Conservation (phyloP, 2,113 vertebrate genomes). For the Psammodynastes pulverulentus region DNA sequence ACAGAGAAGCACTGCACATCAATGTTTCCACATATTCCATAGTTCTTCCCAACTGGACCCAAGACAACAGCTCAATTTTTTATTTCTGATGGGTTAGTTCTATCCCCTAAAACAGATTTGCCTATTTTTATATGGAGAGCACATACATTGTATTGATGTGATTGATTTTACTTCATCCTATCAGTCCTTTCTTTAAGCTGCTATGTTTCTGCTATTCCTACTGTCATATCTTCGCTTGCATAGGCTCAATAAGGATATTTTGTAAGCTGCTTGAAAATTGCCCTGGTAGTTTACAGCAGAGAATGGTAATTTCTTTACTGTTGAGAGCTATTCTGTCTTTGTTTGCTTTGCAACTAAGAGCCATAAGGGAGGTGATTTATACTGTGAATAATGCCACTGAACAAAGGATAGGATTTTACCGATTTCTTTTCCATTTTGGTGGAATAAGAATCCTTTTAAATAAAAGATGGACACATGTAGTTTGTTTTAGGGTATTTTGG, state of each 20-base stretch:
- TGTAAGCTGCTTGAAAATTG: background rate
- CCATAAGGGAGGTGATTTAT: background rate
- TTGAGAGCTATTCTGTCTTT: background rate
- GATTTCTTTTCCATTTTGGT: background rate
- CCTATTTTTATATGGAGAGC: too few species aligned
- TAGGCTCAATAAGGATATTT: background rate
- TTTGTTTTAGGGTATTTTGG: background rate
- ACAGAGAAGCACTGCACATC: background rate
- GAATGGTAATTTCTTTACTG: background rate
- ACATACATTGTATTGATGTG: background rate
- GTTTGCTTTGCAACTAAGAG: background rate
- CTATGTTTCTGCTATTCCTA: too few species aligned
- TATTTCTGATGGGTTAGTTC: background rate
- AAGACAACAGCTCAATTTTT: background rate
- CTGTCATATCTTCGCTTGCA: background rate
- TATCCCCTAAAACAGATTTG: background rate
- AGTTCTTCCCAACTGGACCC: background rate
- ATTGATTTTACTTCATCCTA: background rate
- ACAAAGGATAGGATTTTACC: background rate
- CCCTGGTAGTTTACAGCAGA: background rate
- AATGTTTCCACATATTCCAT: background rate
- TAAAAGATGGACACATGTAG: background rate
- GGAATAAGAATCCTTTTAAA: background rate
- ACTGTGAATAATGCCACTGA: background rate
- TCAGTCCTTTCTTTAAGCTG: background rate